Conservation (phyloP, 2,888 invertebrate genomes). For the Alviniconcha strummeri region DNA sequence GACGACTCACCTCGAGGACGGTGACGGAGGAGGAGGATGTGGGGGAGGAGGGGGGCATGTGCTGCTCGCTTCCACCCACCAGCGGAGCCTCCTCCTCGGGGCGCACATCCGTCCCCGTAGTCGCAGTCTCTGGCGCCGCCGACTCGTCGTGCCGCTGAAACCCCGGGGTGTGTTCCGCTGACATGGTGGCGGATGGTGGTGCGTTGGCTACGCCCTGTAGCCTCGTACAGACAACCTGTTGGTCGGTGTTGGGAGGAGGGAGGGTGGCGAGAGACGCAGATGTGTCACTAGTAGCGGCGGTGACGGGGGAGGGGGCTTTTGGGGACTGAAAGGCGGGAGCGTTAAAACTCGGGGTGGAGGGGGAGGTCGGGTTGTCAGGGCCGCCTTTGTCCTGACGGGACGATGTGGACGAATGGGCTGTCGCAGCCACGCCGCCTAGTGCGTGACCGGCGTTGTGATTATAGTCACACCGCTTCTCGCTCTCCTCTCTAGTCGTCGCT, state of each 20-base stretch:
- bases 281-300: neutral
- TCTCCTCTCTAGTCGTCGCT: neutral
- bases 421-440: neutral
- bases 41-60: neutral
- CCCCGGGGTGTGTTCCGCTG: neutral
- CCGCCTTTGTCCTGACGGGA: neutral
- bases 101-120: neutral
- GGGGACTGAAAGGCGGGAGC: no score
- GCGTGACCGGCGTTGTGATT: neutral
- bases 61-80: neutral
- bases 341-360: no score
- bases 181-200: neutral
- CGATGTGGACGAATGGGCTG: neutral
- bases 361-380: neutral
- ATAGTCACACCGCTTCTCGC: neutral
- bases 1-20: constrained; percentile 2
- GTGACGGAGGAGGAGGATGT: neutral
- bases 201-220: neutral
- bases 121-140: no score
- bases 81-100: neutral
- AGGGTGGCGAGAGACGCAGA: neutral
- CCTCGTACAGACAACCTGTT: neutral
- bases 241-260: neutral
- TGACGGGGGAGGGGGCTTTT: neutral
- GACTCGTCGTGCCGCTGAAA: neutral